Evolutionary conservation across 2,113 vertebrate genomes (phyloP).

Genomic region (Paramisgurnus dabryanus): DNA sequence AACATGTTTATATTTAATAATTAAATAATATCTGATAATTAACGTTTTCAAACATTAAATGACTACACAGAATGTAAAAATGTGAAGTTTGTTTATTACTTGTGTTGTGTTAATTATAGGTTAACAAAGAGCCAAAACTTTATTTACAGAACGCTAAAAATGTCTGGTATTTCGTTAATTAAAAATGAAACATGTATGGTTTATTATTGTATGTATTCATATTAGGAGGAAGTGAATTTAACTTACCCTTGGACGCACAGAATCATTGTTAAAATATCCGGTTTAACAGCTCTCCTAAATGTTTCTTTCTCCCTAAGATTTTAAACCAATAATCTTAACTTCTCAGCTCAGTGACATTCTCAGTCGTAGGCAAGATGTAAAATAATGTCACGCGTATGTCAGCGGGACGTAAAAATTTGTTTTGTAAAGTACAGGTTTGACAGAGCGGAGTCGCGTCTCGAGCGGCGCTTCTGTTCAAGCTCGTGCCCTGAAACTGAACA

Average conservation of each 20-base stretch:
- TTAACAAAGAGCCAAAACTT: background rate
- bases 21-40: too few relatives aligned
- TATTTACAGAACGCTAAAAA: background rate
- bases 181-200: background rate
- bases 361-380: background rate
- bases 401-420: background rate
- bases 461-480: slow-evolving; percentile 30
- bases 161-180: background rate
- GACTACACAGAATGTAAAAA: too few relatives aligned
- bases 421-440: slow-evolving; percentile 3
- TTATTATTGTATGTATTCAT: too few relatives aligned
- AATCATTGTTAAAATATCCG: slow-evolving; percentile 68
- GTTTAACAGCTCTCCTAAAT: slow-evolving; percentile 16
- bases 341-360: background rate
- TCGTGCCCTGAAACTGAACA: slow-evolving; percentile 26
- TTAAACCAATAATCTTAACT: background rate
- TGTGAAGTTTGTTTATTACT: too few relatives aligned
- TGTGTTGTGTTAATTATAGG: too few relatives aligned
- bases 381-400: background rate
- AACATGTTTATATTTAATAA: too few relatives aligned
- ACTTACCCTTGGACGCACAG: slow-evolving; percentile 80
- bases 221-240: slow-evolving; percentile 59
- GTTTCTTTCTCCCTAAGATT: slow-evolving; percentile 28
- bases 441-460: background rate
- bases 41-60: too few relatives aligned